Base-by-base conservation (phyloP, 2,113 vertebrate species). In the Hemiscyllium ocellatum region DNA sequence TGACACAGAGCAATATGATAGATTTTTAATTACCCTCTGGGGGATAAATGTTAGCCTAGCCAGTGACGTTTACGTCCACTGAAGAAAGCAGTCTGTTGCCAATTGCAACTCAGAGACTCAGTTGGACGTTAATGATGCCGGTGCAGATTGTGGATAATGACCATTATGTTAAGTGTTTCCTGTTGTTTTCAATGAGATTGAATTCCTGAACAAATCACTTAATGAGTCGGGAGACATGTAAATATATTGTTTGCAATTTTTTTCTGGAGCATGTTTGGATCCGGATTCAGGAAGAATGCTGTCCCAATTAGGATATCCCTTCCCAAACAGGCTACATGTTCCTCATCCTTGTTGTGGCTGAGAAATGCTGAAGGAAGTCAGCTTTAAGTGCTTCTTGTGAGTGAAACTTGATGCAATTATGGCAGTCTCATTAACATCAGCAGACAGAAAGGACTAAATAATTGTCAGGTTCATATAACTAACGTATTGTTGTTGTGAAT, bases 81-180 rank as follows among this genome's bases (percentile, higher is more conserved):
- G 10, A 61, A 61, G 0, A 61, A 61, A 61, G 12, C 19, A 83
- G 37, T 22, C 12, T 83, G n/a, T 19, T 83, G 80, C 19, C n/a
- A 47, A 83, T 7, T 83, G 80, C 42, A 37, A 47, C 80, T 22
- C 80, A 83, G n/a, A 83, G 80, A 20, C 80, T 22, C 80, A 47
- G 80, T 42, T 83, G 80, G 80, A 83, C 42, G 3, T 37, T 42
- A 83, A 83, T 83, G n/a, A 83, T 83, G 42, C 80, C 42, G 80
- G 80, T 20, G 19, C 80, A 83, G 80, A 83, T 42, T 42, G 80
- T 47, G 80, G 19, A 83, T 83, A 83, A 83, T 83, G 42, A 1
- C 80, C 80, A 83, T 83, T 83, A 47, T 47, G 80, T 83, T 83
- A 83, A 83, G 80, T 83, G 80, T 83, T 83, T 83, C 80, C 80